A percentile compares a stretch with the other conserved stretches of the same genome.
Evolutionary conservation across 2,888 invertebrate genomes (phyloP).

Genomic region (Epistrophella euchroma): DNA sequence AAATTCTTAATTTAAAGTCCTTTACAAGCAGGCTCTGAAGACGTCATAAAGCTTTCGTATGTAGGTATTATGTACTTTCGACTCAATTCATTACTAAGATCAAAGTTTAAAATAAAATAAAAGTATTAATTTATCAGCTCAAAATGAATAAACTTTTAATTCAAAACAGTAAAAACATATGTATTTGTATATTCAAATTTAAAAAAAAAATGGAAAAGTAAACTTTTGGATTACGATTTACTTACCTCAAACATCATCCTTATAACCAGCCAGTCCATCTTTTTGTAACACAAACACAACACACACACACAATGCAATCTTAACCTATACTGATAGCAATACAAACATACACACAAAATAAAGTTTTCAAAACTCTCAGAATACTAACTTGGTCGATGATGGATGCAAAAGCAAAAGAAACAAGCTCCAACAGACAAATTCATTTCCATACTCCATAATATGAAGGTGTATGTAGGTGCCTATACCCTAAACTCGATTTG

Average conservation of each 20-base stretch:
- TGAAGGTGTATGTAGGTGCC: too few relatives aligned
- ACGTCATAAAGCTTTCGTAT: too few relatives aligned
- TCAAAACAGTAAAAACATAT: background rate
- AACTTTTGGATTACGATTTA: slow-evolving; percentile 52
- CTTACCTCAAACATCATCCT: slow-evolving; percentile 42
- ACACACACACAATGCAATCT: slow-evolving; percentile 71
- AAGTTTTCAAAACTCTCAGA: slow-evolving; percentile 52
- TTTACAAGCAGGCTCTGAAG: too few relatives aligned
- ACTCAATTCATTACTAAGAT: background rate
- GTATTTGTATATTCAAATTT: background rate
- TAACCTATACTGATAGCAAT: background rate
- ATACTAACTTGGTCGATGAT: slow-evolving; percentile 57
- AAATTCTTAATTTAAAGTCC: too few relatives aligned
- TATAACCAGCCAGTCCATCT: background rate
- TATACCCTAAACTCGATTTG: background rate
- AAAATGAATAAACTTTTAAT: slow-evolving; percentile 12
- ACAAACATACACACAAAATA: slow-evolving; percentile 20
- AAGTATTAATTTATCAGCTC: background rate
- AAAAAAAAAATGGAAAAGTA: background rate
- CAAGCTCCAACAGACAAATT: slow-evolving; percentile 44
- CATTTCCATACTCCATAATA: slow-evolving; percentile 56
- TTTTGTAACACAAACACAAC: slow-evolving; percentile 29
- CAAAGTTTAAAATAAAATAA: background rate
- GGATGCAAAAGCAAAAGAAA: slow-evolving; percentile 47
- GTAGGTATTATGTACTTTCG: too few relatives aligned